Evolutionary conservation across 2,888 invertebrate species (phyloP).

Genomic region (Ernsta delagoae): DNA sequence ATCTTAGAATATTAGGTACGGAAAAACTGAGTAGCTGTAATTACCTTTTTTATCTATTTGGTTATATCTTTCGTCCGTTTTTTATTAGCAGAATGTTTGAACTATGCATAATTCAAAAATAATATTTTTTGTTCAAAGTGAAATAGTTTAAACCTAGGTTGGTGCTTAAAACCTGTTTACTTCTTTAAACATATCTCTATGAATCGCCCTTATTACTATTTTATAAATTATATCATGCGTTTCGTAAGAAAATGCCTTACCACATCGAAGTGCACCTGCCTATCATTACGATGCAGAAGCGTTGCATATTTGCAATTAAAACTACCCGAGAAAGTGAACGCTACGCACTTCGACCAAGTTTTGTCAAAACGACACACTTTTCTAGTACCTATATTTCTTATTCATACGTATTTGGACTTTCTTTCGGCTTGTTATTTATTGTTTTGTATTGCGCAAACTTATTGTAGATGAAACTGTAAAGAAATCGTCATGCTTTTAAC

Average conservation of each 20-base stretch:
- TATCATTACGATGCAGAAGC: conserved; percentile 27
- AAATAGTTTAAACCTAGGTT: no score
- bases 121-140: no score
- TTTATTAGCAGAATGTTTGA: no score
- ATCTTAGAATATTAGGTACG: no score
- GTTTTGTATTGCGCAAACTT: neutral
- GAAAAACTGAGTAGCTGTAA: no score
- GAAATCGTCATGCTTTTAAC: no score
- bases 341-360: neutral
- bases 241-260: conserved; percentile 29
- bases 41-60: no score
- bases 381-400: neutral
- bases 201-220: neutral
- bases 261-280: conserved; percentile 27
- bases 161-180: no score
- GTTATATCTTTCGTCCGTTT: no score
- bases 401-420: neutral
- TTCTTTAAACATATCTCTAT: neutral
- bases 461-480: no score
- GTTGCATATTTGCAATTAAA: conserved; percentile 32
- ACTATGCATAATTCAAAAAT: no score
- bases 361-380: neutral
- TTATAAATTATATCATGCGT: conserved; percentile 11
- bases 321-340: conserved; percentile 23
- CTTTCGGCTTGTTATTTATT: neutral